These are phyloP conservation scores for Anthopleura sola DNA, from an alignment of 64 coral and sea anemone genomes.

Conservation along the genomic window DNA sequence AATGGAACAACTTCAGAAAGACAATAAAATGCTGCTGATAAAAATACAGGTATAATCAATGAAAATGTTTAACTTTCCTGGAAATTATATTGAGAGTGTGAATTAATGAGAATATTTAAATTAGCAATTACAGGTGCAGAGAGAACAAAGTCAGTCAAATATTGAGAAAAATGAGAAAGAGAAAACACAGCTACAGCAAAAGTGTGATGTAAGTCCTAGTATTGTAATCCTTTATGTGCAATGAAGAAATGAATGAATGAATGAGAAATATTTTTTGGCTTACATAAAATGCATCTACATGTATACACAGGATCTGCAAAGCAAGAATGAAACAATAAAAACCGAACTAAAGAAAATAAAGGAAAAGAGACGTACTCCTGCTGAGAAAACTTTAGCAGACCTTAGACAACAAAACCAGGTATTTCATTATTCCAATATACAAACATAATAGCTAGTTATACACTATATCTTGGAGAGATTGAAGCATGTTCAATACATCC, in stretches of 20 bases:
- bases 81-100: not conserved
- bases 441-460: too few species aligned
- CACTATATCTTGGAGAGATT: too few species aligned
- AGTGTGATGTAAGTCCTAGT: slow-evolving; percentile 35
- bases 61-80: not conserved
- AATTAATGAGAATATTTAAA: not conserved
- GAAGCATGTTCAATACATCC: too few species aligned
- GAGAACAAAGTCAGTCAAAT: slow-evolving; percentile 58
- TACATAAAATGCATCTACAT: too few species aligned
- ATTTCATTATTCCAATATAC: too few species aligned
- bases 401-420: slow-evolving; percentile 24
- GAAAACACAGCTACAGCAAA: slow-evolving; percentile 55
- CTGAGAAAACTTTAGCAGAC: slow-evolving; percentile 2
- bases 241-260: not conserved
- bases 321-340: slow-evolving; percentile 8
- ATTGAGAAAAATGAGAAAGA: slow-evolving; percentile 72
- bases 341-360: slow-evolving; percentile 26
- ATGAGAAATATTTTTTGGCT: not conserved
- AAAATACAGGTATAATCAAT: slow-evolving; percentile 57
- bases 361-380: slow-evolving; percentile 15
- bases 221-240: not conserved
- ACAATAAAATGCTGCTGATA: slow-evolving; percentile 65
- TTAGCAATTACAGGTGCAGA: slow-evolving; percentile 68
- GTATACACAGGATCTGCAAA: slow-evolving; percentile 30
- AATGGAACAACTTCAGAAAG: slow-evolving; percentile 51